Evolutionary conservation across 2,888 invertebrate species (phyloP).

Genomic region (Ochropacha duplaris): DNA sequence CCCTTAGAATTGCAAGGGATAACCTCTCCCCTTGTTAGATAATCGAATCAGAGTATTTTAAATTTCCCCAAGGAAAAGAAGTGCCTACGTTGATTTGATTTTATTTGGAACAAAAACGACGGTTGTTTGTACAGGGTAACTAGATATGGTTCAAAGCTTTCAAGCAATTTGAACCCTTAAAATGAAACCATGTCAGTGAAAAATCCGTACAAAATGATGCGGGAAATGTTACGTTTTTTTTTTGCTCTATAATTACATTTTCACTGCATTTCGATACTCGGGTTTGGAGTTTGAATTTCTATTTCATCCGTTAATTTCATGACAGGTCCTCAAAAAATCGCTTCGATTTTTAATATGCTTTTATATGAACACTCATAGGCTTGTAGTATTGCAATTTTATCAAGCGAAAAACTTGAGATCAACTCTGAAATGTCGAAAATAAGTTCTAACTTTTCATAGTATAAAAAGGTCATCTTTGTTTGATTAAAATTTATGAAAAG

Average conservation of each 20-base stretch:
- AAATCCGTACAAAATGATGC: background rate
- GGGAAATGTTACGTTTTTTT: background rate
- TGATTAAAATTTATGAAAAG: no score
- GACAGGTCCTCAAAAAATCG: no score
- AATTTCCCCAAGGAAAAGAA: constrained; percentile 37
- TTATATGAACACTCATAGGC: no score
- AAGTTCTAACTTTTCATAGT: no score
- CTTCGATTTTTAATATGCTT: no score
- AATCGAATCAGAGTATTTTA: constrained; percentile 44
- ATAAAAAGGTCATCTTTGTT: no score
- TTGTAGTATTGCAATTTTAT: no score
- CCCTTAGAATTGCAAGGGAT: constrained; percentile 18
- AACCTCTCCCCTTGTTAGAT: constrained; percentile 15
- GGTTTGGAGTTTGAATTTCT: no score
- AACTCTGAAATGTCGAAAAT: no score
- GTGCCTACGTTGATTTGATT: constrained; percentile 24
- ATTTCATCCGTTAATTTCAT: no score
- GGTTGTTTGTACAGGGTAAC: constrained; percentile 2
- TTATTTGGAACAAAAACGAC: constrained; percentile 13
- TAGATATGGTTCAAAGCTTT: background rate
- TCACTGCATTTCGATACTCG: background rate
- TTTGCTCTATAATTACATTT: no score
- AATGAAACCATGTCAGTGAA: background rate
- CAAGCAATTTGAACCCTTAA: background rate
- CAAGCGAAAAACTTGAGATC: no score